These are phyloP conservation scores for Myripristis murdjan DNA, from an alignment of 2,797 vertebrate species.

Conservation along the genomic window DNA sequence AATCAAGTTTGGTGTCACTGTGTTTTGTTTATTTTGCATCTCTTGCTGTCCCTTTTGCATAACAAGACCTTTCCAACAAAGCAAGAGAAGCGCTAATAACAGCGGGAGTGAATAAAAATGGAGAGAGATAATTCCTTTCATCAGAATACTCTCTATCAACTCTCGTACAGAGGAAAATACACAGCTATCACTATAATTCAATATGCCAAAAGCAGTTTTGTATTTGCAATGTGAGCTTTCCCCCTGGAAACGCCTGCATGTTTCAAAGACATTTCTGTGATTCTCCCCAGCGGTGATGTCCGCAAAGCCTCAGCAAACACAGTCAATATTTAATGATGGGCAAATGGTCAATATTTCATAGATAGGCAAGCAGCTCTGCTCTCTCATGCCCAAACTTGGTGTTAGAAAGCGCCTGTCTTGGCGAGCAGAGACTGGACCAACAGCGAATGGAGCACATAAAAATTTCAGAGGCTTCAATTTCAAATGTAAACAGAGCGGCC, in stretches of 20 bases:
- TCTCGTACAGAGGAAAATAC: too few species aligned
- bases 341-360: constrained; percentile 57
- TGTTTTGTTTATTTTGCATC: too few species aligned
- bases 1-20: too few species aligned
- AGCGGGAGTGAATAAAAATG: too few species aligned
- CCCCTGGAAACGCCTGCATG: not conserved
- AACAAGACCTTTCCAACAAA: too few species aligned
- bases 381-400: not conserved
- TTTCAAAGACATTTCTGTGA: not conserved
- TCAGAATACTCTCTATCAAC: too few species aligned
- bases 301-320: constrained; percentile 31
- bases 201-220: not conserved
- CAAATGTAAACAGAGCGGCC: constrained; percentile 61
- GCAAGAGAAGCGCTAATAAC: too few species aligned
- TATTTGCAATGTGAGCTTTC: not conserved
- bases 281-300: not conserved
- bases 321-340: constrained; percentile 30
- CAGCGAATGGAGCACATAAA: constrained; percentile 55
- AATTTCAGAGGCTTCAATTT: constrained; percentile 70
- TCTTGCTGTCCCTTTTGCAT: too few species aligned
- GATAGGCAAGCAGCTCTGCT: constrained; percentile 9
- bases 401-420: not conserved
- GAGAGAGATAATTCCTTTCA: not conserved
- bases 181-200: not conserved
- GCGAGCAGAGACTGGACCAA: constrained; percentile 15